These are phyloP conservation scores for Reticulitermes speratus DNA, from an alignment of 1,140 invertebrate genomes.

Conservation along the genomic window DNA sequence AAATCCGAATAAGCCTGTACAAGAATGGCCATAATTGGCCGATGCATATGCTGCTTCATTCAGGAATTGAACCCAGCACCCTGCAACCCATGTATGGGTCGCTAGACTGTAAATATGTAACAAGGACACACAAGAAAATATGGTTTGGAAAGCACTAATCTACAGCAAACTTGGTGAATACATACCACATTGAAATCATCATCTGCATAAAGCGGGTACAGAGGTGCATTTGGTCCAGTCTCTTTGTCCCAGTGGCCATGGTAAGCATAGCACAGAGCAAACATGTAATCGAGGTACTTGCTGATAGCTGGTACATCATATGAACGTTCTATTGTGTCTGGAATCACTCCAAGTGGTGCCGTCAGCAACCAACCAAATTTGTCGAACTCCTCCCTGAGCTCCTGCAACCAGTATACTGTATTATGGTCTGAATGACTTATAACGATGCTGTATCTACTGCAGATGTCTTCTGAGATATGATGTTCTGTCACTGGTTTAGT, in stretches of 20 bases:
- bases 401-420: constrained; percentile 45
- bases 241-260: constrained; percentile 50
- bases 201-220: constrained; percentile 43
- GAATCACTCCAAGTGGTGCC: constrained; percentile 71
- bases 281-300: constrained; percentile 49
- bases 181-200: constrained; percentile 36
- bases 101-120: too few relatives aligned
- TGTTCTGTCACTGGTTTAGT: too few relatives aligned
- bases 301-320: constrained; percentile 71
- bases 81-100: too few relatives aligned
- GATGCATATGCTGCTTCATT: too few relatives aligned
- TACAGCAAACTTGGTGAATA: neutral
- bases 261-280: constrained; percentile 53
- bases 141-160: too few relatives aligned
- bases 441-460: too few relatives aligned
- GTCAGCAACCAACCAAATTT: constrained; percentile 61
- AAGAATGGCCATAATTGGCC: too few relatives aligned
- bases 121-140: too few relatives aligned
- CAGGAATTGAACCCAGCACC: too few relatives aligned
- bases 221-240: constrained; percentile 49
- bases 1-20: too few relatives aligned
- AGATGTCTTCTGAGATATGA: too few relatives aligned
- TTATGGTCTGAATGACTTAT: neutral
- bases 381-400: constrained; percentile 61
- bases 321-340: constrained; percentile 65